Percentiles rank a stretch among this genome's conserved stretches.
These are phyloP conservation scores for Tachystola acroxantha DNA, from an alignment of 2,888 invertebrate genomes.

Conservation along the genomic window DNA sequence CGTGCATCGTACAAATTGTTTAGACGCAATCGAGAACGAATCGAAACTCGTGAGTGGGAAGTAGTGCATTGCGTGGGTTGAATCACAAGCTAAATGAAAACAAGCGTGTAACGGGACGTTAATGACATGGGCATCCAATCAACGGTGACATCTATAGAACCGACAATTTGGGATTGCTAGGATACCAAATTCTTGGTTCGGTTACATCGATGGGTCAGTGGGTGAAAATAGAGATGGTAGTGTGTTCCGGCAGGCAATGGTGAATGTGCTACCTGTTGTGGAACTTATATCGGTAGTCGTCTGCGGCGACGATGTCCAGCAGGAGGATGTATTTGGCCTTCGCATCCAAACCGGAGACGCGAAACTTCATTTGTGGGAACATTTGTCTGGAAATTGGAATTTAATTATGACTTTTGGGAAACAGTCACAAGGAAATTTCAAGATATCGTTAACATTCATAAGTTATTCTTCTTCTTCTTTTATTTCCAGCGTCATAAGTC, in stretches of 20 bases:
- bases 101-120: constrained; percentile 57
- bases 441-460: background rate
- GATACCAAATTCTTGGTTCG: constrained; percentile 35
- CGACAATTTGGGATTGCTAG: constrained; percentile 35
- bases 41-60: constrained; percentile 58
- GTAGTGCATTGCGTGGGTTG: constrained; percentile 67
- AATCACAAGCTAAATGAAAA: constrained; percentile 72
- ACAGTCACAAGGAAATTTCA: background rate
- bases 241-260: constrained; percentile 44
- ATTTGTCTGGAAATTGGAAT: constrained; percentile 91
- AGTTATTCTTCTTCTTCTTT: too few relatives aligned
- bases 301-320: constrained; percentile 99
- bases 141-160: constrained; percentile 49
- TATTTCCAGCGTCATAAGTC: too few relatives aligned
- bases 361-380: constrained; percentile 99
- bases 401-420: background rate
- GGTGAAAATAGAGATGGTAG: constrained; percentile 30
- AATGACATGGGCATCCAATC: constrained; percentile 58
- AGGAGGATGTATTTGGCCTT: constrained; percentile 99
- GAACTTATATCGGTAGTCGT: constrained; percentile 99
- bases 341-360: constrained; percentile 98
- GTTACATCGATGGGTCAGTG: constrained; percentile 30
- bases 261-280: constrained; percentile 87
- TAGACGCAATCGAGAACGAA: constrained; percentile 63
- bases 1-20: constrained; percentile 69